phyloP scores from a whole-genome alignment of 2,797 vertebrate species.

The Channallabes apus region DNA sequence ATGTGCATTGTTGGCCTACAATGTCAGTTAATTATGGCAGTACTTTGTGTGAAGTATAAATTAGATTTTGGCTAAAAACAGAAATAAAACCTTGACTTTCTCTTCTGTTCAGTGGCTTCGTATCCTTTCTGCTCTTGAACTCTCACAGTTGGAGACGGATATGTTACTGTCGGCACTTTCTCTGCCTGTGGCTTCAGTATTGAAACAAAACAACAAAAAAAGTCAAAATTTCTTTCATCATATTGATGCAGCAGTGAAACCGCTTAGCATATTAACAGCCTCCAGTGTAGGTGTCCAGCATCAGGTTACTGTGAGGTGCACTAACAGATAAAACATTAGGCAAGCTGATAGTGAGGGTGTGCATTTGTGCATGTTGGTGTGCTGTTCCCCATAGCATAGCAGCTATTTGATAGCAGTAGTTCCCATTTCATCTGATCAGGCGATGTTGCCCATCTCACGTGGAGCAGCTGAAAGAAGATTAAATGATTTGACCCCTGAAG shows the following conservation, averaged over 20 bases:
- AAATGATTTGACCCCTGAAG: constrained; percentile 52
- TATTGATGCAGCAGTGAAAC: constrained; percentile 1
- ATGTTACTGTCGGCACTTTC: not conserved
- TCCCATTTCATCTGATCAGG: constrained; percentile 44
- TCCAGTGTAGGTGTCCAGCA: constrained; percentile 23
- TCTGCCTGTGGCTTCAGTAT: constrained; percentile 7
- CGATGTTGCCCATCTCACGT: constrained; percentile 27
- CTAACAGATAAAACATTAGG: constrained; percentile 44
- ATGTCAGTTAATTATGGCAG: not conserved
- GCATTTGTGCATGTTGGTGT: constrained; percentile 19
- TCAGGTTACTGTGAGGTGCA: constrained; percentile 28
- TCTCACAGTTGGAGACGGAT: not conserved
- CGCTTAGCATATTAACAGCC: constrained; percentile 27
- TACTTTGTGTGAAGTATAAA: not conserved
- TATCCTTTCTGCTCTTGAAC: constrained; percentile 35
- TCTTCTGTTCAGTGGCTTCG: not conserved
- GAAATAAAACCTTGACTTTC: not conserved
- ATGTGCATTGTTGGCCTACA: not conserved
- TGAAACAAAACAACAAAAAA: not conserved
- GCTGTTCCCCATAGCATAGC: constrained; percentile 33
- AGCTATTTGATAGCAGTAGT: constrained; percentile 43
- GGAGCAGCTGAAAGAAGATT: constrained; percentile 45
- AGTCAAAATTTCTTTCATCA: constrained; percentile 16
- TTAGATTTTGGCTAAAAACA: not conserved
- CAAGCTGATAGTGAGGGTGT: constrained; percentile 12